A percentile compares a stretch with the other conserved stretches of the same genome.
phyloP scores from a whole-genome alignment of 2,888 invertebrate species.

The Phyto melanocephala region DNA sequence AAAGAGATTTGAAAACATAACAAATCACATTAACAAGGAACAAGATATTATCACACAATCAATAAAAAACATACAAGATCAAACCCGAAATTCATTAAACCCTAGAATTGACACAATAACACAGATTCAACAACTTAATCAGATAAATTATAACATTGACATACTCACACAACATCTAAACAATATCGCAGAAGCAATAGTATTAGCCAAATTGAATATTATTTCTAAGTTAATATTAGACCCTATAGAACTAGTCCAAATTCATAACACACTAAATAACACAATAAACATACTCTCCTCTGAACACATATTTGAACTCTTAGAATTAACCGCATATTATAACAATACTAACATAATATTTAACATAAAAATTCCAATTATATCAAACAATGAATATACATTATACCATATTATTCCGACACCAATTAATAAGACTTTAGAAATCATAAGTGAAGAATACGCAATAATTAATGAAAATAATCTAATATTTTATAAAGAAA shows the following conservation, averaged over 20 bases:
- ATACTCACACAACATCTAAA: slow-evolving; percentile 45
- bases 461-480: no score
- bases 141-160: slow-evolving; percentile 60
- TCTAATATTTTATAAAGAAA: slow-evolving; percentile 23
- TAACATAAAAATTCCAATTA: slow-evolving; percentile 21
- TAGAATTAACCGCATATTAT: slow-evolving; percentile 15
- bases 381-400: slow-evolving; percentile 10
- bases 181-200: slow-evolving; percentile 56
- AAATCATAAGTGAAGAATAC: slow-evolving; percentile 11
- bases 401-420: slow-evolving; percentile 21
- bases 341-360: slow-evolving; percentile 15
- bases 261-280: slow-evolving; percentile 39
- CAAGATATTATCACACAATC: slow-evolving; percentile 46
- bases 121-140: slow-evolving; percentile 31
- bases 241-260: slow-evolving; percentile 50
- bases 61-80: slow-evolving; percentile 42
- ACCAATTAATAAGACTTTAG: slow-evolving; percentile 10
- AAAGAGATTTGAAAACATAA: slow-evolving; percentile 56
- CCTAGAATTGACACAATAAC: slow-evolving; percentile 25
- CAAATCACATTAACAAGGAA: slow-evolving; percentile 57
- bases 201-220: slow-evolving; percentile 53
- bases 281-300: slow-evolving; percentile 7
- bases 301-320: slow-evolving; percentile 34
- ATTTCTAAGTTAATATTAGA: no score
- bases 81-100: slow-evolving; percentile 28